phyloP scores from a whole-genome alignment of 2,797 vertebrate genomes.

The Falco berigora region DNA sequence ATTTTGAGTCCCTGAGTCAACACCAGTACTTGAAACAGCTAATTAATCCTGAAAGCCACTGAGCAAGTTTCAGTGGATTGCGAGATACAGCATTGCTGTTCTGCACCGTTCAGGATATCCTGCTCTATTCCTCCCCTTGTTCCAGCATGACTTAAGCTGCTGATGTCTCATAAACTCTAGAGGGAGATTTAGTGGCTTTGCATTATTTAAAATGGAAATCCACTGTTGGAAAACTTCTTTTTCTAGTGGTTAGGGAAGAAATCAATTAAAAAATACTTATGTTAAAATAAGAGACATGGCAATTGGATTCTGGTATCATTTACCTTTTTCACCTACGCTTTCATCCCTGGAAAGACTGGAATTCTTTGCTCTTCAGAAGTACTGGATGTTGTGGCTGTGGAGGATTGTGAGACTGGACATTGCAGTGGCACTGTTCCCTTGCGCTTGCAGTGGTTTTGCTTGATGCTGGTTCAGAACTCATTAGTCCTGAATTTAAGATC shows the following conservation, averaged over 20 bases:
- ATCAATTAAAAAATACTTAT: background rate
- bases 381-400: background rate
- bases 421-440: background rate
- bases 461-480: background rate
- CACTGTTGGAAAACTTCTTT: background rate
- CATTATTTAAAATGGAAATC: background rate
- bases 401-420: background rate
- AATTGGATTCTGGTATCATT: background rate
- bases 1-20: background rate
- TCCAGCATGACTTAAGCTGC: background rate
- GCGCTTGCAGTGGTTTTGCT: background rate
- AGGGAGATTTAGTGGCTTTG: background rate
- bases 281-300: background rate
- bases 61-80: background rate
- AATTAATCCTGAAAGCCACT: background rate
- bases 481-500: background rate
- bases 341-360: background rate
- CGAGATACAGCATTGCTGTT: background rate
- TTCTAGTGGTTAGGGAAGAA: background rate
- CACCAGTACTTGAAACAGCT: background rate
- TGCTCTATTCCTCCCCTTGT: background rate
- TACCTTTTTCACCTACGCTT: background rate
- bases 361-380: background rate
- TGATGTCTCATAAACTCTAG: background rate
- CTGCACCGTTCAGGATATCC: background rate